phyloP scores from a whole-genome alignment of 2,797 vertebrate genomes.

The Picus viridis region DNA sequence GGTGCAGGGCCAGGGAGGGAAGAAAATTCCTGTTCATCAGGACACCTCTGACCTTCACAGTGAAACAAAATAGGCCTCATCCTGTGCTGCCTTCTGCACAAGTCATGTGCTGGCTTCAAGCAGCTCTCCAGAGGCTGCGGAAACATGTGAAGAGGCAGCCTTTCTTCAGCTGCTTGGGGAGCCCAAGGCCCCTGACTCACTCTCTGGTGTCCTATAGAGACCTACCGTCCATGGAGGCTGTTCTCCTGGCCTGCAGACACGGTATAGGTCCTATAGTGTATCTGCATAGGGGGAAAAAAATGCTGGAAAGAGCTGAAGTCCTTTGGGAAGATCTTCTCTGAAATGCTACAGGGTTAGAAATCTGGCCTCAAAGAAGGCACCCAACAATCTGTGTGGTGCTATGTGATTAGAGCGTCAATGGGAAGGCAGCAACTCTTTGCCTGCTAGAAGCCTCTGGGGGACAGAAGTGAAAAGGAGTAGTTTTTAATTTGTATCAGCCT shows the following conservation, averaged over 20 bases:
- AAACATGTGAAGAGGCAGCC: neutral
- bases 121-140: neutral
- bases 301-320: neutral
- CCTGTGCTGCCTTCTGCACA: slow-evolving; percentile 23
- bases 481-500: neutral
- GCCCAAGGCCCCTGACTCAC: neutral
- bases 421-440: neutral
- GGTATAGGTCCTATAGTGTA: neutral
- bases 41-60: slow-evolving; percentile 17
- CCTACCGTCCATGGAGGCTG: neutral
- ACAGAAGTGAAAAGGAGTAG: neutral
- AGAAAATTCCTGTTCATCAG: neutral
- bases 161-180: rapidly evolving
- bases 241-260: rapidly evolving
- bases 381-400: neutral
- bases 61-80: neutral
- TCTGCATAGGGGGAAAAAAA: neutral
- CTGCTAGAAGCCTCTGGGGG: neutral
- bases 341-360: neutral
- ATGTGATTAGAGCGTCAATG: rapidly evolving
- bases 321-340: neutral
- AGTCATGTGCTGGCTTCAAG: neutral
- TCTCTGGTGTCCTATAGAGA: neutral
- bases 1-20: neutral
- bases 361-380: neutral